Evolutionary conservation across 2,797 vertebrate species (phyloP).

Genomic region (Cossypha polioptera): DNA sequence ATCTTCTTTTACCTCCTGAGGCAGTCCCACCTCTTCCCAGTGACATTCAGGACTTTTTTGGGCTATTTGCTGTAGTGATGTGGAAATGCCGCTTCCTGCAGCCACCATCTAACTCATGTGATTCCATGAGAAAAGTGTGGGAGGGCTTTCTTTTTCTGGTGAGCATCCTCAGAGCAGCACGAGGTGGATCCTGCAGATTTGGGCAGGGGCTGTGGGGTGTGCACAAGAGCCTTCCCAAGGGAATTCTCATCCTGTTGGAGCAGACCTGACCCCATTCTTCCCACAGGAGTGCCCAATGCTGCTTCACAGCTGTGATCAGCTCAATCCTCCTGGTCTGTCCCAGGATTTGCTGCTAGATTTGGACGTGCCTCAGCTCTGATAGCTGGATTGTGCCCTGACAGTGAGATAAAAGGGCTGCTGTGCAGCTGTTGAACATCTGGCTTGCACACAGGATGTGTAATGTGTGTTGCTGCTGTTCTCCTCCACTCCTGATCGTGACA

Average conservation of each 20-base stretch:
- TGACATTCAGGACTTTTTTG: slow-evolving; percentile 56
- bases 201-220: background rate
- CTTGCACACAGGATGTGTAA: background rate
- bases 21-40: slow-evolving; percentile 19
- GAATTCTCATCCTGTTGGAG: fast-evolving
- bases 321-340: background rate
- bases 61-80: background rate
- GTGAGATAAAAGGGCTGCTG: background rate
- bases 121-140: slow-evolving; percentile 52
- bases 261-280: fast-evolving
- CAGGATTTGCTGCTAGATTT: background rate
- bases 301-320: background rate
- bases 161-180: background rate
- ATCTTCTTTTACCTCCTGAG: slow-evolving; percentile 21
- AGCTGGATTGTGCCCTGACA: background rate
- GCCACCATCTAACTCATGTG: background rate
- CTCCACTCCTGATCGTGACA: fast-evolving
- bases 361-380: background rate
- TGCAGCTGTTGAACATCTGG: slow-evolving; percentile 49
- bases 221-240: background rate
- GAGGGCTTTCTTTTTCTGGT: slow-evolving; percentile 10
- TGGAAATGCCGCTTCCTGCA: slow-evolving; percentile 53
- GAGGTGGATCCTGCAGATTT: background rate
- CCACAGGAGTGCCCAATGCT: background rate
- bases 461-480: fast-evolving